Base-by-base conservation (phyloP, 2,888 invertebrate species). In the Eupeodes latifasciatus region DNA sequence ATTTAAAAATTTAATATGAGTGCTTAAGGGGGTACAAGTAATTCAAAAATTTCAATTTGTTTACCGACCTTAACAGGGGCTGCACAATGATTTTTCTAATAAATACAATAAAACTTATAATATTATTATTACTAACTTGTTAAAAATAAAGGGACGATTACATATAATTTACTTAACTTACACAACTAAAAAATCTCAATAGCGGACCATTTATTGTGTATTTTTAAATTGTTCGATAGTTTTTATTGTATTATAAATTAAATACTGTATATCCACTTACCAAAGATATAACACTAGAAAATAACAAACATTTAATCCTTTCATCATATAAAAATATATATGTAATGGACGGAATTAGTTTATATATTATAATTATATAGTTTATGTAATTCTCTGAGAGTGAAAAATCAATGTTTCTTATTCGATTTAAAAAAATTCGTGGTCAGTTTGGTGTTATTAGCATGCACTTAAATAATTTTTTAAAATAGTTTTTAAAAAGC, bases 31-130 rank as follows among this genome's bases (percentile, higher is more conserved):
- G 36, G 59, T 59, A 36, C 59, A 59, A 59, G 14, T 59, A 36
- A 59, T 36, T 34, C 4, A 59, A 59, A 59, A 36, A 59, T 59
- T 36, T 36, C 9, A 36, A 59, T 9, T 40, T 40, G 59, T 34
- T 6, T 19, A 59, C n/a, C 71, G 61, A 82, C 81, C 11, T 14
- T 19, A 40, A 49, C 34, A 34, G 80, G 89, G 87, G 85, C 81
- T 89, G 90, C 90, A 90, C 90, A 90, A 90, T 90, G 90, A 87
- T 90, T 90, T 90, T 89, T 85, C 89, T 86, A 76, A 80, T 80
- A 80, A 59, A 72, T n/a, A 34, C 7, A 59, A 59, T 36, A 14
- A 5, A 59, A 59, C 34, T 59, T 34, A 27, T 27, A 27, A 36
- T n/a, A 1, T 34, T 34, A 59, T 4, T 36, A 34, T 0, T 59